Conservation (phyloP, 2,113 vertebrate genomes). For the Panthera leo region DNA sequence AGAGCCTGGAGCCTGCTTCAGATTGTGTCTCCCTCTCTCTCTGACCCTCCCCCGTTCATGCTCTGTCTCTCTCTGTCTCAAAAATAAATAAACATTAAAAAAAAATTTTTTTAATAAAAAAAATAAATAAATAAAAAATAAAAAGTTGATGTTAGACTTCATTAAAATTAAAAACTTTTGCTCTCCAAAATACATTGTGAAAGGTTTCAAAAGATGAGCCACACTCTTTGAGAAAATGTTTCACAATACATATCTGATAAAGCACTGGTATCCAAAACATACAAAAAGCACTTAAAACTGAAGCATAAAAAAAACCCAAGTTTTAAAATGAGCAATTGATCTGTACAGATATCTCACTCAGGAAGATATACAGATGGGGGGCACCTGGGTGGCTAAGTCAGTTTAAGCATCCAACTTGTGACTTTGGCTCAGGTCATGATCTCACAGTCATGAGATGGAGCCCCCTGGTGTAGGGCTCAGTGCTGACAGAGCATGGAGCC, state of each 20-base stretch:
- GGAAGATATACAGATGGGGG: background rate
- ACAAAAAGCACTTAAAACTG: background rate
- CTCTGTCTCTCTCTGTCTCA: too few relatives aligned
- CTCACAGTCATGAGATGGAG: too few relatives aligned
- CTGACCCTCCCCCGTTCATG: too few relatives aligned
- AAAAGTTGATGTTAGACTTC: background rate
- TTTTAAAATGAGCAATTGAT: background rate
- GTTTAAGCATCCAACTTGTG: too few relatives aligned
- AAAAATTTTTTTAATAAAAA: too few relatives aligned
- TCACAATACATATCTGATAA: background rate
- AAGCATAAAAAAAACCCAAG: background rate
- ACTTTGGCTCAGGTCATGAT: too few relatives aligned
- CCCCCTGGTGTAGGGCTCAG: too few relatives aligned
- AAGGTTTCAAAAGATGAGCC: background rate
- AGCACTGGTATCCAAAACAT: background rate
- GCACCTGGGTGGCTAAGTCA: too few relatives aligned
- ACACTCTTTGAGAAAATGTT: background rate
- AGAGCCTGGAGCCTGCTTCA: too few relatives aligned
- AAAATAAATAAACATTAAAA: too few relatives aligned
- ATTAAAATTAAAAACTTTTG: conserved; percentile 8
- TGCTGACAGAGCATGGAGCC: too few relatives aligned
- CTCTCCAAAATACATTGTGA: background rate
- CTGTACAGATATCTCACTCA: background rate
- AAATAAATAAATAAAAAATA: background rate
- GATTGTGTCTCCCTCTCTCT: too few relatives aligned